phyloP scores from a whole-genome alignment of 2,888 invertebrate genomes.

The Epinotia ramella region DNA sequence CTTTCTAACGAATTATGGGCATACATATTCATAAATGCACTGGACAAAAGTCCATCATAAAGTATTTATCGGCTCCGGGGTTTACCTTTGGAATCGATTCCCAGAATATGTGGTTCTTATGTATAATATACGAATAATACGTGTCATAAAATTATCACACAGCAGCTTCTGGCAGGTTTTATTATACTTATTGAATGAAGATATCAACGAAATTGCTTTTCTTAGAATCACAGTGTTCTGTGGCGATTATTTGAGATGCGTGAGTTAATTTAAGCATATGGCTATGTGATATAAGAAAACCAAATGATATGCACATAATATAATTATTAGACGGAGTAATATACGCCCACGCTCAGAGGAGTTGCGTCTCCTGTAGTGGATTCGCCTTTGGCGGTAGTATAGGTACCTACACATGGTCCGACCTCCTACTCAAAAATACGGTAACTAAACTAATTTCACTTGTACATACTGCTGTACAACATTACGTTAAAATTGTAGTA shows the following conservation, averaged over 20 bases:
- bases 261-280: slow-evolving; percentile 19
- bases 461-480: no score
- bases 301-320: slow-evolving; percentile 27
- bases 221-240: slow-evolving; percentile 13
- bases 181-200: slow-evolving; percentile 26
- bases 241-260: slow-evolving; percentile 15
- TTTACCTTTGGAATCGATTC: slow-evolving; percentile 7
- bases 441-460: no score
- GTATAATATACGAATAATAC: neutral
- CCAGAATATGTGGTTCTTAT: slow-evolving; percentile 7
- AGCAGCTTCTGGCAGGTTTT: slow-evolving; percentile 12
- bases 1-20: slow-evolving; percentile 20
- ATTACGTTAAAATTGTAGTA: no score
- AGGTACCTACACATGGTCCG: neutral
- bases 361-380: slow-evolving; percentile 19
- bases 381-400: neutral
- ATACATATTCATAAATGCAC: neutral
- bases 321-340: slow-evolving; percentile 19
- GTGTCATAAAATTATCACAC: slow-evolving; percentile 30
- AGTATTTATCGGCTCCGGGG: neutral
- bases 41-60: neutral
- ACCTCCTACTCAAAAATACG: neutral
- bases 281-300: slow-evolving; percentile 18
- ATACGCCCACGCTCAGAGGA: slow-evolving; percentile 17
- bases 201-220: slow-evolving; percentile 29